Evolutionary conservation across 2,888 invertebrate species (phyloP), one percentile per base, ranked within the genome.

Genomic region (Zeuzera pyrina): DNA sequence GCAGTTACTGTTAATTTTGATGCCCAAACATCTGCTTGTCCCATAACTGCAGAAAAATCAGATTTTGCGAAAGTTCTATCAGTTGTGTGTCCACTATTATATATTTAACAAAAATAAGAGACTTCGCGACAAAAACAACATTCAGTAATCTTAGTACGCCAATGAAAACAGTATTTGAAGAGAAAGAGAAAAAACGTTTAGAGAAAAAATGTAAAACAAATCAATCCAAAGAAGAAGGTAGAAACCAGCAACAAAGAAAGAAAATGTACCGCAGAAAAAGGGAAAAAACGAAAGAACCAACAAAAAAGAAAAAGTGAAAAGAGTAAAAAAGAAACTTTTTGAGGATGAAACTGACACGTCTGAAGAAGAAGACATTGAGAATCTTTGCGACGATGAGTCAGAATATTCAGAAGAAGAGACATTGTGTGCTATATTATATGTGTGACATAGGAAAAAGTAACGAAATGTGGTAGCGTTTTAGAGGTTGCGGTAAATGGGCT

Each of bases 401-500:
- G 42, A 43, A 38, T 41, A 44, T 37, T 46, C 41, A 30, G 41
- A 47, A 40, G 42, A 41, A 24, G 35, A 40, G 12, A 37, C 30
- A 19, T 44, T 42, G 23, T 39, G 43, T 41, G 34, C 41, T 27
- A 43, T 47, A 43, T 45, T 43, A n/a, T n/a, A n/a, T n/a, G 25
- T 39, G 26, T 29, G 45, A 47, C 33, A 29, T 33, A 25, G 44
- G 42, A 35, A 44, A 42, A 41, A 33, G 30, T 44, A 27, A 29
- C 7, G 44, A 46, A 25, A 42, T 42, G 43, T 47, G 47, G 44
- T 45, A 45, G 33, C 41, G 43, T 31, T 42, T 38, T 28, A 41
- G 43, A 43, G 29, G 42, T 38, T 43, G 41, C 29, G 40, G 43
- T 27, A 43, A 48, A 8, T 46, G 43, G 42, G 43, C 42, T n/a